phyloP scores from a whole-genome alignment of 1,140 invertebrate species.

The Eubasilissa regina region DNA sequence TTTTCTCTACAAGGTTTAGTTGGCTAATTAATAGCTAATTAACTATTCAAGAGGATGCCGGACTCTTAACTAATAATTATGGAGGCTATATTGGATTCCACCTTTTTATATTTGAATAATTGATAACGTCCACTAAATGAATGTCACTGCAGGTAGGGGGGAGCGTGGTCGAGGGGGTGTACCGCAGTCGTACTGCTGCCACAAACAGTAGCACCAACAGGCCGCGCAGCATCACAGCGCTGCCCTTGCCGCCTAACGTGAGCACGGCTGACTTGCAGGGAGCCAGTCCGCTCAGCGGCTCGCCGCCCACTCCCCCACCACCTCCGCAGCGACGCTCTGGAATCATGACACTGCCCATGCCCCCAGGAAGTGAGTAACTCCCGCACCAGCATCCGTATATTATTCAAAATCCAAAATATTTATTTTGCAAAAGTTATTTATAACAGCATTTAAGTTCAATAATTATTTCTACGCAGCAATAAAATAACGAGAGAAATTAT shows the following conservation, averaged over 20 bases:
- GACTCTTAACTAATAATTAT: too few species aligned
- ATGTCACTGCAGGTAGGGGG: slow-evolving; percentile 58
- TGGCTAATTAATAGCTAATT: too few species aligned
- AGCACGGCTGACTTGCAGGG: slow-evolving; percentile 72
- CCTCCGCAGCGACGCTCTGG: slow-evolving; percentile 65
- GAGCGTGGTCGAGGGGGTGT: slow-evolving; percentile 68
- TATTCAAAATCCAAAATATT: too few species aligned
- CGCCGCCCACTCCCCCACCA: slow-evolving; percentile 73
- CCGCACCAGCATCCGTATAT: too few species aligned
- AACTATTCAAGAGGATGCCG: too few species aligned
- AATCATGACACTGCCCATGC: slow-evolving; percentile 92
- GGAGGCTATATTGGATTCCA: too few species aligned
- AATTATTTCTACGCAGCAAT: too few species aligned
- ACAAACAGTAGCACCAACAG: slow-evolving; percentile 63
- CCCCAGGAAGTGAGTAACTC: slow-evolving; percentile 75
- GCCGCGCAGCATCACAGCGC: slow-evolving; percentile 77
- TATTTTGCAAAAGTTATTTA: too few species aligned
- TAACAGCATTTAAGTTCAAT: too few species aligned
- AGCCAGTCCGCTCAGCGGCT: slow-evolving; percentile 80
- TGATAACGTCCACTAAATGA: not conserved
- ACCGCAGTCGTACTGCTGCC: slow-evolving; percentile 61
- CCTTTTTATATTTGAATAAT: not conserved
- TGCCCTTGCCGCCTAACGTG: slow-evolving; percentile 90
- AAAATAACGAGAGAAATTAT: too few species aligned
- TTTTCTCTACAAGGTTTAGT: too few species aligned